A percentile compares a stretch with the other conserved stretches of the same genome.
Conservation (phyloP, 2,797 vertebrate genomes). For the Macropodus opercularis region DNA sequence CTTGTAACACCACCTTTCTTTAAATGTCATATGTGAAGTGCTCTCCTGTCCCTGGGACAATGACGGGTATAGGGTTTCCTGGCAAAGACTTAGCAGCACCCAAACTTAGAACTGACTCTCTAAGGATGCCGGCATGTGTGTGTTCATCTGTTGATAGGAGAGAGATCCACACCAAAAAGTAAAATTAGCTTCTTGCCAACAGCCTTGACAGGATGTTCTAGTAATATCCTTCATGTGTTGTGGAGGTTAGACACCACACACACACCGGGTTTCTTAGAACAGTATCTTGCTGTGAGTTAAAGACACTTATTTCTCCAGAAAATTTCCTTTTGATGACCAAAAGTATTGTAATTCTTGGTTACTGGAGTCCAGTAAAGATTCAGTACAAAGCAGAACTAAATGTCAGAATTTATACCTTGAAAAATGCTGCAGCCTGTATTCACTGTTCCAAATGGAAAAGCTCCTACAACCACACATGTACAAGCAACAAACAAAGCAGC, state of each 20-base stretch:
- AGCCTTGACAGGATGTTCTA: conserved; percentile 50
- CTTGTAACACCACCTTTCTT: conserved; percentile 55
- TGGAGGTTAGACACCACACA: conserved; percentile 25
- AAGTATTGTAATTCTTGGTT: too few species aligned
- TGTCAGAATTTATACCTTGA: too few species aligned
- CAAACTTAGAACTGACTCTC: conserved; percentile 83
- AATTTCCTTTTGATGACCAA: too few species aligned
- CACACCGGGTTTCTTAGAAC: neutral
- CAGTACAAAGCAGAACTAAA: too few species aligned
- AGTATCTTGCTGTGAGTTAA: too few species aligned
- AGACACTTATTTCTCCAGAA: too few species aligned
- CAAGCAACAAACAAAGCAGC: too few species aligned
- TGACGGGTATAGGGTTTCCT: conserved; percentile 81
- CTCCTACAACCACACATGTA: too few species aligned
- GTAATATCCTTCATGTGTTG: conserved; percentile 41
- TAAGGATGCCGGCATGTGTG: conserved; percentile 72
- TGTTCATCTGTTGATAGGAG: conserved; percentile 46
- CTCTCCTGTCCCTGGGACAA: conserved; percentile 75
- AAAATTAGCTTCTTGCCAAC: conserved; percentile 62
- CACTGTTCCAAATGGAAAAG: too few species aligned
- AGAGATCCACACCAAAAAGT: conserved; percentile 51
- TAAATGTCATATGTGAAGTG: conserved; percentile 83
- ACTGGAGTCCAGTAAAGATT: too few species aligned
- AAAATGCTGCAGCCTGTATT: too few species aligned
- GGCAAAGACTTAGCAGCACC: conserved; percentile 81